These are phyloP conservation scores for Heliconius ethilla DNA, from an alignment of 2,888 invertebrate genomes.

Conservation along the genomic window DNA sequence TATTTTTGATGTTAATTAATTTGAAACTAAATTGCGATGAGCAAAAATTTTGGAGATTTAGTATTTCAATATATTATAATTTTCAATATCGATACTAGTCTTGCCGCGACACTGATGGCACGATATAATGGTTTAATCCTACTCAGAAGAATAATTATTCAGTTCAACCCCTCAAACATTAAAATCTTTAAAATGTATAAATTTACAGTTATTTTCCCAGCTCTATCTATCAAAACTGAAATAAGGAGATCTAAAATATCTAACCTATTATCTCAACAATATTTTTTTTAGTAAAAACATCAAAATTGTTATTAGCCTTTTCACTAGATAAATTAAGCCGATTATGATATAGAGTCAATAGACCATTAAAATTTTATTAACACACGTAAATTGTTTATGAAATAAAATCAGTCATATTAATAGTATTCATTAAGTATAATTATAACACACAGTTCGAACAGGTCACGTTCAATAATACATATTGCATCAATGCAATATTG, in stretches of 20 bases:
- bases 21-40: neutral
- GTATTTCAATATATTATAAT: too few species aligned
- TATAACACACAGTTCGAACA: constrained; percentile 21
- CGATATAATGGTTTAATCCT: too few species aligned
- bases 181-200: too few species aligned
- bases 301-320: neutral
- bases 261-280: too few species aligned
- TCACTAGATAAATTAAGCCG: neutral
- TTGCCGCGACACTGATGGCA: too few species aligned
- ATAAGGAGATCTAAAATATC: too few species aligned
- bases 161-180: too few species aligned
- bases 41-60: too few species aligned
- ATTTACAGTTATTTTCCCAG: too few species aligned
- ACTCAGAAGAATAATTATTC: too few species aligned
- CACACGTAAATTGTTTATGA: neutral
- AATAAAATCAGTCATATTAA: constrained; percentile 12
- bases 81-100: too few species aligned
- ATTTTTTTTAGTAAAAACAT: neutral
- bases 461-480: constrained; percentile 3
- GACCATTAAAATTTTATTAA: neutral
- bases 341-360: neutral
- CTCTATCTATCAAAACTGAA: too few species aligned
- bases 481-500: neutral
- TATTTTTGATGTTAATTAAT: constrained; percentile 3
- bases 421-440: constrained; percentile 4